Conservation (phyloP, 2,888 invertebrate species). For the Eupithecia insigniata region DNA sequence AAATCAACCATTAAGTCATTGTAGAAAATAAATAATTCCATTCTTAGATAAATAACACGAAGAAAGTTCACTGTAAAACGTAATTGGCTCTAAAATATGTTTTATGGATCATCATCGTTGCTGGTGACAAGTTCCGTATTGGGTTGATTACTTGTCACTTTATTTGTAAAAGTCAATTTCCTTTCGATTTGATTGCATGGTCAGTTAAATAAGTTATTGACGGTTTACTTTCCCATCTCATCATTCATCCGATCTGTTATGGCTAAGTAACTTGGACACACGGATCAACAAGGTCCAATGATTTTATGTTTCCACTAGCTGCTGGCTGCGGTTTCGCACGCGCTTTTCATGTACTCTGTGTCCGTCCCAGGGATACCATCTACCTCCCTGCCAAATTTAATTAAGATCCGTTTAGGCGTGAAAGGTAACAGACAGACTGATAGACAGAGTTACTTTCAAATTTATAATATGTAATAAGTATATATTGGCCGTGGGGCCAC, state of each 20-base stretch:
- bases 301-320: not conserved
- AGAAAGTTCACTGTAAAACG: conserved; percentile 3
- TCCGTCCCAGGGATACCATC: too few species aligned
- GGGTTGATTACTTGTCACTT: not conserved
- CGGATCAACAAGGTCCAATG: not conserved
- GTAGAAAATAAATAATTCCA: not conserved
- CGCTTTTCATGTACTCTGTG: too few species aligned
- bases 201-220: not conserved
- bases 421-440: too few species aligned
- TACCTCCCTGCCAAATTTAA: too few species aligned
- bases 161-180: conserved; percentile 5
- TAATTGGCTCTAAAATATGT: conserved; percentile 2
- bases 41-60: conserved; percentile 1
- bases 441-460: too few species aligned
- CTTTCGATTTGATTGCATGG: not conserved
- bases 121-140: not conserved
- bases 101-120: not conserved
- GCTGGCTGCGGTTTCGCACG: too few species aligned
- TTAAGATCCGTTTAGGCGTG: too few species aligned
- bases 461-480: too few species aligned
- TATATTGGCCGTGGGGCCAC: too few species aligned
- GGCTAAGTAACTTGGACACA: not conserved
- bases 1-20: not conserved
- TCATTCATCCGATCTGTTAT: not conserved
- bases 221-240: not conserved